These are phyloP conservation scores for Galleria mellonella DNA, from an alignment of 1,140 invertebrate species.

Conservation along the genomic window DNA sequence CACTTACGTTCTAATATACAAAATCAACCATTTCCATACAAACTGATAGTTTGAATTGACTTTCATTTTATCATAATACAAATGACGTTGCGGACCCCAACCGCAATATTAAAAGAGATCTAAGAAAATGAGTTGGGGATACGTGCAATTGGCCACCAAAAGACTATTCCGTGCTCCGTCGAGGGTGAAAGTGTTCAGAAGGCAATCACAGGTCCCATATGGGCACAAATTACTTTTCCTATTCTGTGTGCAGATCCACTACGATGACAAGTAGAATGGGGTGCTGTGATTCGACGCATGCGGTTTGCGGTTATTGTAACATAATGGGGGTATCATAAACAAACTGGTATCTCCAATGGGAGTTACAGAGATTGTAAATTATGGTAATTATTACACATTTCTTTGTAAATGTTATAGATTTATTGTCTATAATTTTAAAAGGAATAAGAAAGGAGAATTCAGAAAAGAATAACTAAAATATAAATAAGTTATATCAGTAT, in stretches of 20 bases:
- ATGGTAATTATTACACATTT: neutral
- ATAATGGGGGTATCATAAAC: conserved; percentile 13
- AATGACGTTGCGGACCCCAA: conserved; percentile 19
- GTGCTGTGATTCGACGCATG: conserved; percentile 30
- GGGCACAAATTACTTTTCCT: conserved; percentile 68
- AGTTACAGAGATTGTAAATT: neutral
- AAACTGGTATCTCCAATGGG: conserved; percentile 1
- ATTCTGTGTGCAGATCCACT: conserved; percentile 37
- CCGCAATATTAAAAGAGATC: conserved; percentile 35
- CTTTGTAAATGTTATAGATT: no score
- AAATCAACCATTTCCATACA: neutral
- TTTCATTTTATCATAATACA: conserved; percentile 9
- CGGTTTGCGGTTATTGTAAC: conserved; percentile 18
- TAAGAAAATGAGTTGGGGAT: conserved; percentile 51
- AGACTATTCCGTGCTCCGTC: conserved; percentile 33
- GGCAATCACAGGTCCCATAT: conserved; percentile 70
- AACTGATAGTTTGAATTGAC: neutral
- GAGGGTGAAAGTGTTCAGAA: conserved; percentile 51
- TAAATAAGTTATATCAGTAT: no score
- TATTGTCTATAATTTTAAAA: no score
- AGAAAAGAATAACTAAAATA: no score
- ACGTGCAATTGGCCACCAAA: conserved; percentile 46
- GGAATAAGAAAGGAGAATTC: no score
- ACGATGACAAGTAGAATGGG: conserved; percentile 60
- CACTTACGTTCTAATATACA: no score